Base-by-base conservation (phyloP, 2,888 invertebrate species). In the Caenorhabditis macrosperma region DNA sequence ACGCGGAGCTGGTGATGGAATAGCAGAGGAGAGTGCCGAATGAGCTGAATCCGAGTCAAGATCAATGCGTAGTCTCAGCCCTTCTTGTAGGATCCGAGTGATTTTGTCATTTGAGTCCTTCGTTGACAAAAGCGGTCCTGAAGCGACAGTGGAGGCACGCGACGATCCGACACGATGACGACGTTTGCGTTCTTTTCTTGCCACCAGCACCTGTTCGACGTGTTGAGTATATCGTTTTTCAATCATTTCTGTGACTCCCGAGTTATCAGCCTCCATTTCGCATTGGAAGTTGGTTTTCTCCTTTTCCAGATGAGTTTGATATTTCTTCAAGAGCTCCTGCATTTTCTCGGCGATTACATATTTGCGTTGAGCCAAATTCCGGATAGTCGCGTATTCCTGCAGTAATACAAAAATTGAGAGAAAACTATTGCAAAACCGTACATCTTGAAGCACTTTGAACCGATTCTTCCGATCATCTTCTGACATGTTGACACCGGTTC, bases 221-320 rank as follows among this genome's bases (percentile, higher is more conserved):
- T 85, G 83, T 17, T 81, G 81, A n/a, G 83, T 68, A 61, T 84
- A 86, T 17, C 89, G 78, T 72, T 86, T 85, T 52, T 90, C 90
- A 50, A 88, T 86, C 64, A 61, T 71, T 59, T 86, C 87, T 0
- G 88, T 88, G 10, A 88, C 83, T 30, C 89, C 89, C 4, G 88
- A 85, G 61, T 85, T 88, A 52, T 99, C 99, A 0, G 98, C 98
- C 92, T 99, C 99, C 77, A 99, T 92, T 92, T 99, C 99, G 93
- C 97, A 95, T 92, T 98, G 98, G 91, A 99, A 99, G 91, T 99
- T 98, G 87, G 95, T 95, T 63, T 97, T 92, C 91, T 99, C 99
- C 75, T 85, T 87, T 26, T 85, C 83, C 54, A 88, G 55, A 24
- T 86, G 85, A 28, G 83, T 81, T 22, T 77, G 68, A 66, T 84